A percentile compares a stretch with the other conserved stretches of the same genome.
phyloP scores from a whole-genome alignment of 2,797 vertebrate genomes.

The Gouania willdenowi region DNA sequence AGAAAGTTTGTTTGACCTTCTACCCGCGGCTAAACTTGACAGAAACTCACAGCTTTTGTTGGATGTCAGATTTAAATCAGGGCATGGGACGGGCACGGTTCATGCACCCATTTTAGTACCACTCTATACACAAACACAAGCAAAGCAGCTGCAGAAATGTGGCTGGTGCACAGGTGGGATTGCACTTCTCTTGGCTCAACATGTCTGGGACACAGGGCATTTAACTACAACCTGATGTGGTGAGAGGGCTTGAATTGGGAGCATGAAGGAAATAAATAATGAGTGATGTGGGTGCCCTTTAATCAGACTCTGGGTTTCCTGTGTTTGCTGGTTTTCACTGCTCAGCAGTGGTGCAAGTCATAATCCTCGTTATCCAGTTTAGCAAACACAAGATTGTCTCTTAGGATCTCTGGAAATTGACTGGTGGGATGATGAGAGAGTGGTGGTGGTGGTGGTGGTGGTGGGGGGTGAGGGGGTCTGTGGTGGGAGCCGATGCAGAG shows the following conservation, averaged over 20 bases:
- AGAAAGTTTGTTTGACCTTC: constrained; percentile 44
- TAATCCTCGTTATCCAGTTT: constrained; percentile 43
- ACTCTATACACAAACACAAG: constrained; percentile 75
- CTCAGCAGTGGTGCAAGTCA: constrained; percentile 64
- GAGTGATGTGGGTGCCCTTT: constrained; percentile 46
- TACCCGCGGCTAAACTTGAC: constrained; percentile 44
- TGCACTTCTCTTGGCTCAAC: constrained; percentile 75
- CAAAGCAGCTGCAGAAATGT: constrained; percentile 75
- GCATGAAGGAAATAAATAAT: constrained; percentile 61
- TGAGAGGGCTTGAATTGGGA: constrained; percentile 13
- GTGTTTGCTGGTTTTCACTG: constrained; percentile 52
- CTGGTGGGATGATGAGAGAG: constrained; percentile 39
- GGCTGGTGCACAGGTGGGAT: constrained; percentile 63
- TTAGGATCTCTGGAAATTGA: constrained; percentile 30
- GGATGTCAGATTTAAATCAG: constrained; percentile 72
- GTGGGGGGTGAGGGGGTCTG: constrained; percentile 17
- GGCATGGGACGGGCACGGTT: constrained; percentile 62
- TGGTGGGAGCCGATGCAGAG: constrained; percentile 19
- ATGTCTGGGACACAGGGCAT: constrained; percentile 51
- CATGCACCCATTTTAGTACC: constrained; percentile 82
- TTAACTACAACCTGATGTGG: constrained; percentile 29
- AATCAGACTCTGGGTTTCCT: constrained; percentile 34
- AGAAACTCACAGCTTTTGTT: constrained; percentile 82
- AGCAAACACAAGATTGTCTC: constrained; percentile 43
- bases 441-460: constrained; percentile 25